Evolutionary conservation across 2,113 vertebrate species (phyloP).

Genomic region (Psophia crepitans): DNA sequence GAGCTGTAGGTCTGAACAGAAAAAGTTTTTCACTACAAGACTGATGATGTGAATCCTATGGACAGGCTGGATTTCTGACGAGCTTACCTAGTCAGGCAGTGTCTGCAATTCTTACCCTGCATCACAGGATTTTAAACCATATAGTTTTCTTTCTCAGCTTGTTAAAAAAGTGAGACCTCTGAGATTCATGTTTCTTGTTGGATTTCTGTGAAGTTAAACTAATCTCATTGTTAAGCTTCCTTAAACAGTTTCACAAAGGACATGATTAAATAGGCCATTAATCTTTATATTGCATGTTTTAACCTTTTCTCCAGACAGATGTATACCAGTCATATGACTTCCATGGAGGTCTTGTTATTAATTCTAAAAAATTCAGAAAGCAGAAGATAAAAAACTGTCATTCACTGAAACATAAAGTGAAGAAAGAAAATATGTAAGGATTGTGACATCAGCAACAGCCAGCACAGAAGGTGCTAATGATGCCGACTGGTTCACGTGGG

Average conservation of each 20-base stretch:
- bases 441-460: neutral
- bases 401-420: neutral
- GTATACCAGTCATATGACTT: neutral
- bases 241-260: neutral
- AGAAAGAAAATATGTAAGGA: neutral
- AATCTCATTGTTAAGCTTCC: neutral
- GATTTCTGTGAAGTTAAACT: neutral
- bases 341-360: neutral
- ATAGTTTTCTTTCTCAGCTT: neutral
- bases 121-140: neutral
- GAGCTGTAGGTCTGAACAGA: neutral
- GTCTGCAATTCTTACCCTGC: neutral
- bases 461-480: neutral
- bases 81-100: neutral
- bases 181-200: neutral
- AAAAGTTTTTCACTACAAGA: neutral
- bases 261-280: neutral
- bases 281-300: neutral
- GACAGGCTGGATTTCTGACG: neutral
- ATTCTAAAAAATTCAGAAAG: neutral
- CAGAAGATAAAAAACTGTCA: neutral
- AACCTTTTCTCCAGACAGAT: neutral
- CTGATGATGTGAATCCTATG: neutral
- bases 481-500: neutral
- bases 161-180: neutral